Conservation (phyloP, 2,888 invertebrate species). For the Eurytoma adleriae region DNA sequence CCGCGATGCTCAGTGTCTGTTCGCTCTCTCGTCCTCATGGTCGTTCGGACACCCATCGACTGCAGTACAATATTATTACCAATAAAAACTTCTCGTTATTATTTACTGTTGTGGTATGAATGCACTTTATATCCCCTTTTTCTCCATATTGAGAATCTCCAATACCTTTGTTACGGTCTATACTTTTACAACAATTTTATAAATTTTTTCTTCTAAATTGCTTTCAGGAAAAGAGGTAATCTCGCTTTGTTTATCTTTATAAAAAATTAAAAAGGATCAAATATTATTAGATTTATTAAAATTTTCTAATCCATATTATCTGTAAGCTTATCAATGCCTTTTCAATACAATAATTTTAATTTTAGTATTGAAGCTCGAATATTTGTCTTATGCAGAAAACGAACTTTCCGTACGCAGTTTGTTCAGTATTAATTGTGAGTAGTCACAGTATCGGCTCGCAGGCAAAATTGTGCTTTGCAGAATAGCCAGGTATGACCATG, state of each 20-base stretch:
- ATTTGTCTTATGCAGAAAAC: slow-evolving; percentile 9
- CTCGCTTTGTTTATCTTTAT: too few species aligned
- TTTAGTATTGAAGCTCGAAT: neutral
- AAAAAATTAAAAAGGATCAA: too few species aligned
- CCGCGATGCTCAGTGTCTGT: neutral
- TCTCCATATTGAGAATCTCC: neutral
- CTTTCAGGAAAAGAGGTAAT: neutral
- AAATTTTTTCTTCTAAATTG: neutral
- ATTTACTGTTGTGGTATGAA: slow-evolving; percentile 63
- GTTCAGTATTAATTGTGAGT: slow-evolving; percentile 15
- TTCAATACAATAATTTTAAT: too few species aligned
- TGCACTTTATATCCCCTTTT: slow-evolving; percentile 15
- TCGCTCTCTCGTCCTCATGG: neutral
- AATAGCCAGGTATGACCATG: slow-evolving; percentile 3
- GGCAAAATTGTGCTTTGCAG: neutral
- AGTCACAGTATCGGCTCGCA: slow-evolving; percentile 11
- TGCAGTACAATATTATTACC: slow-evolving; percentile 67
- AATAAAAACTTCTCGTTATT: slow-evolving; percentile 65
- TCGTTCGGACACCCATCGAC: slow-evolving; percentile 53
- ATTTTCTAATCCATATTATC: too few species aligned
- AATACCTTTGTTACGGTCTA: neutral
- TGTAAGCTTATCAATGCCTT: too few species aligned
- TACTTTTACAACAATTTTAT: slow-evolving; percentile 10
- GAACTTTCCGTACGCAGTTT: slow-evolving; percentile 19
- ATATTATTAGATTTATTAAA: too few species aligned